Percentiles rank a stretch among this genome's conserved stretches.
These are phyloP conservation scores for Neogobius melanostomus DNA, from an alignment of 2,113 vertebrate genomes.

Conservation along the genomic window DNA sequence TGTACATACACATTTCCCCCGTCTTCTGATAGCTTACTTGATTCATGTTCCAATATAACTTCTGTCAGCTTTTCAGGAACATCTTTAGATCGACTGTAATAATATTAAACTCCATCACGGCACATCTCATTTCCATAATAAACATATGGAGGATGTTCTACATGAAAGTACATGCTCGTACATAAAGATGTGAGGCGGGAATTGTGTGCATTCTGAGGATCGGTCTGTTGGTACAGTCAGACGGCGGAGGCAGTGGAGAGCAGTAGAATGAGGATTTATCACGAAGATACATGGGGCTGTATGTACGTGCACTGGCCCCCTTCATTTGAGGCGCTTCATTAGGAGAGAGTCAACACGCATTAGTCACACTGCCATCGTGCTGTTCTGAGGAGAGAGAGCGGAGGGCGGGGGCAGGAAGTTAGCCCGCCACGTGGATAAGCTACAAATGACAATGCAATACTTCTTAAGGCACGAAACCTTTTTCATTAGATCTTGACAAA, in stretches of 20 bases:
- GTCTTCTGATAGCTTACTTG: too few relatives aligned
- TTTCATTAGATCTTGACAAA: too few relatives aligned
- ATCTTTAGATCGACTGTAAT: too few relatives aligned
- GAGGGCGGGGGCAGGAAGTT: slow-evolving; percentile 31
- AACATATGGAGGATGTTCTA: not conserved
- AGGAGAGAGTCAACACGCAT: slow-evolving; percentile 69
- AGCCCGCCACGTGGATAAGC: slow-evolving; percentile 22
- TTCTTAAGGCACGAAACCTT: too few relatives aligned
- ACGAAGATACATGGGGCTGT: slow-evolving; percentile 63
- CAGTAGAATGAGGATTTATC: slow-evolving; percentile 42
- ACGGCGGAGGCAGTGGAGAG: slow-evolving; percentile 3
- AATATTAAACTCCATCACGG: too few relatives aligned
- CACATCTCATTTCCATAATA: slow-evolving; percentile 7
- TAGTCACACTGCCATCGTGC: slow-evolving; percentile 50
- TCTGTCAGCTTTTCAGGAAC: too few relatives aligned
- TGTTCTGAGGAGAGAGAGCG: slow-evolving; percentile 53
- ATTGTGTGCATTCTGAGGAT: not conserved
- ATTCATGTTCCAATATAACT: too few relatives aligned
- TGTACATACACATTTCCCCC: too few relatives aligned
- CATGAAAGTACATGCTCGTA: slow-evolving; percentile 15
- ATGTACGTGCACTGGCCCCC: slow-evolving; percentile 46
- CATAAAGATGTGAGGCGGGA: slow-evolving; percentile 23
- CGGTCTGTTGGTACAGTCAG: slow-evolving; percentile 18
- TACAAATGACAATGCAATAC: slow-evolving; percentile 5
- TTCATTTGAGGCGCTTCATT: slow-evolving; percentile 68